phyloP scores from a whole-genome alignment of 2,888 invertebrate species.

The Portevinia maculata region DNA sequence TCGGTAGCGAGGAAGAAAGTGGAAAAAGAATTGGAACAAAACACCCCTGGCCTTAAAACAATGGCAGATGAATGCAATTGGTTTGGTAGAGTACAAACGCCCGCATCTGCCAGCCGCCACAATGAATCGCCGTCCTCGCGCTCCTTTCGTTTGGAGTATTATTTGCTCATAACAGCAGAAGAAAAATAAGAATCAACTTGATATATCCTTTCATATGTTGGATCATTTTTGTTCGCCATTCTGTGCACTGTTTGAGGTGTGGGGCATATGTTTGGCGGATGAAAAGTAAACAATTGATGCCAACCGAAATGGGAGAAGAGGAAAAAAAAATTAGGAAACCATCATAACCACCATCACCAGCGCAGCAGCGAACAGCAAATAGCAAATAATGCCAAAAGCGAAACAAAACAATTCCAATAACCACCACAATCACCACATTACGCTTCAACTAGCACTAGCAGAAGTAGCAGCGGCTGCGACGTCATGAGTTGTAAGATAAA shows the following conservation, averaged over 20 bases:
- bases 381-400: conserved; percentile 74
- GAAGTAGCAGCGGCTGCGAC: conserved; percentile 1
- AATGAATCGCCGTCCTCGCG: conserved; percentile 70
- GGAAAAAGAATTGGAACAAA: conserved; percentile 61
- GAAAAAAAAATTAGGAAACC: conserved; percentile 54
- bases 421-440: conserved; percentile 52
- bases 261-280: conserved; percentile 73
- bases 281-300: conserved; percentile 74
- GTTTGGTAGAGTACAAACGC: conserved; percentile 55
- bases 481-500: conserved; percentile 57
- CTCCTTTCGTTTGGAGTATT: conserved; percentile 61
- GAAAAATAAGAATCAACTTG: conserved; percentile 71
- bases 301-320: conserved; percentile 58
- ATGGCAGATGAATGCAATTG: conserved; percentile 67
- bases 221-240: conserved; percentile 29
- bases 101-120: conserved; percentile 69
- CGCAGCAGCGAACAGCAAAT: conserved; percentile 64
- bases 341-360: conserved; percentile 65
- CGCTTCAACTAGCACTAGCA: conserved; percentile 42
- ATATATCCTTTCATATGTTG: conserved; percentile 61
- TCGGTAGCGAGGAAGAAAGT: conserved; percentile 10
- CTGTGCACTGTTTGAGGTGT: conserved; percentile 56
- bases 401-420: conserved; percentile 73
- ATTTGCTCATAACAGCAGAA: conserved; percentile 69
- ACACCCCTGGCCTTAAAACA: conserved; percentile 73